Evolutionary conservation across 2,113 vertebrate genomes (phyloP).

Genomic region (Chaetodon trifascialis): DNA sequence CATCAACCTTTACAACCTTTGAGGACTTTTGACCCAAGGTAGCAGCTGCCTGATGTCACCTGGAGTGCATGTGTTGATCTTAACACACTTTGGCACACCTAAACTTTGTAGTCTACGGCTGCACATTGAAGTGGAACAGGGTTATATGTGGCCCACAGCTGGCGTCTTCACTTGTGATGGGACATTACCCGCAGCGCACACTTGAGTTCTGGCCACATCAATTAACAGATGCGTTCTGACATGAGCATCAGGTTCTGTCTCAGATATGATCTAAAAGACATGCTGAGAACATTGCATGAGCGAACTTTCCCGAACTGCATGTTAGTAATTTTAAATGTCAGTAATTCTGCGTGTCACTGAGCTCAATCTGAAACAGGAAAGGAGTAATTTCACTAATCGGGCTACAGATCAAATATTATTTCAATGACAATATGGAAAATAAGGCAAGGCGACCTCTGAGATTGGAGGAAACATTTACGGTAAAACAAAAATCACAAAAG

Average conservation of each 20-base stretch:
- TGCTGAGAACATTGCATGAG: neutral
- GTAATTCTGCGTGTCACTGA: conserved; percentile 56
- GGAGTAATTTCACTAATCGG: conserved; percentile 62
- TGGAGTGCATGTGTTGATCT: conserved; percentile 74
- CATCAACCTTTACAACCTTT: conserved; percentile 46
- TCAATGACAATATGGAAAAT: conserved; percentile 56
- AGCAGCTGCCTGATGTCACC: conserved; percentile 77
- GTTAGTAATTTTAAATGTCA: conserved; percentile 72
- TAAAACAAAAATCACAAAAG: neutral
- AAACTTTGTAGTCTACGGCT: conserved; percentile 55
- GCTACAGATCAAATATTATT: conserved; percentile 65
- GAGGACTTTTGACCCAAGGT: conserved; percentile 58
- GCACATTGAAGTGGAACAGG: conserved; percentile 69
- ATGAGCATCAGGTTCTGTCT: conserved; percentile 50
- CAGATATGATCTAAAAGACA: conserved; percentile 30
- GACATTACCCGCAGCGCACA: conserved; percentile 62
- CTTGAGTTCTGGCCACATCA: conserved; percentile 50
- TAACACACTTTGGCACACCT: conserved; percentile 79
- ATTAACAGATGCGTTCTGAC: conserved; percentile 74
- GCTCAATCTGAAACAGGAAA: conserved; percentile 64
- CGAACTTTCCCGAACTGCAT: conserved; percentile 40
- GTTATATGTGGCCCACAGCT: conserved; percentile 73
- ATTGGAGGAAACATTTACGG: conserved; percentile 28
- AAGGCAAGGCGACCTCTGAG: conserved; percentile 6
- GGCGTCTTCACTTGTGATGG: conserved; percentile 68